phyloP scores from a whole-genome alignment of 2,888 invertebrate species.

The Melinaea menophilus region DNA sequence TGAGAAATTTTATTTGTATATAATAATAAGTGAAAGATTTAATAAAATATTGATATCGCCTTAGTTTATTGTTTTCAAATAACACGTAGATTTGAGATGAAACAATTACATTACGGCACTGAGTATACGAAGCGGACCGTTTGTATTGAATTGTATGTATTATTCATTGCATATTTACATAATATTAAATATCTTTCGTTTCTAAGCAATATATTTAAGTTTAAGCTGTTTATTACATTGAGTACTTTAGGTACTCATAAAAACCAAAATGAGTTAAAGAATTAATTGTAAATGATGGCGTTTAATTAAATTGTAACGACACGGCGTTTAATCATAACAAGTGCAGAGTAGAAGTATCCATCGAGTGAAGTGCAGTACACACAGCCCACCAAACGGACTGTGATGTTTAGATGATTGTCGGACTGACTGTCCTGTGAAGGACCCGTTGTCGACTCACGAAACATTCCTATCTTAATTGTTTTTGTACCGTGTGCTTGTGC shows the following conservation, averaged over 20 bases:
- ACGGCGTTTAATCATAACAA: too few species aligned
- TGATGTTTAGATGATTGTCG: too few species aligned
- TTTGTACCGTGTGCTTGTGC: background rate
- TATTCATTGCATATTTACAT: conserved; percentile 5
- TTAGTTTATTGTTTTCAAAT: background rate
- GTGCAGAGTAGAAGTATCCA: too few species aligned
- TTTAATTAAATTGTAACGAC: too few species aligned
- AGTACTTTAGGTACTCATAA: too few species aligned
- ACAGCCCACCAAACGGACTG: too few species aligned
- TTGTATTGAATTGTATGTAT: conserved; percentile 1
- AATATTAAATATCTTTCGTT: background rate
- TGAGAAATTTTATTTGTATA: too few species aligned
- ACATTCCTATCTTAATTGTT: background rate
- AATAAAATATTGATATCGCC: background rate
- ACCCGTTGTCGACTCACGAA: background rate
- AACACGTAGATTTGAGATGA: background rate
- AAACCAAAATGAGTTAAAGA: too few species aligned
- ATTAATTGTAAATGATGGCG: too few species aligned
- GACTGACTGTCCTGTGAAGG: too few species aligned
- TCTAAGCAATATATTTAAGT: background rate
- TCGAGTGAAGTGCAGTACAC: too few species aligned
- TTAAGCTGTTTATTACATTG: background rate
- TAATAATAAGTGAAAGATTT: background rate
- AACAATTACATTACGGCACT: conserved; percentile 3
- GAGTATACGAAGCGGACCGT: background rate